phyloP scores from a whole-genome alignment of 2,888 invertebrate species.

The Ectemnius cavifrons region DNA sequence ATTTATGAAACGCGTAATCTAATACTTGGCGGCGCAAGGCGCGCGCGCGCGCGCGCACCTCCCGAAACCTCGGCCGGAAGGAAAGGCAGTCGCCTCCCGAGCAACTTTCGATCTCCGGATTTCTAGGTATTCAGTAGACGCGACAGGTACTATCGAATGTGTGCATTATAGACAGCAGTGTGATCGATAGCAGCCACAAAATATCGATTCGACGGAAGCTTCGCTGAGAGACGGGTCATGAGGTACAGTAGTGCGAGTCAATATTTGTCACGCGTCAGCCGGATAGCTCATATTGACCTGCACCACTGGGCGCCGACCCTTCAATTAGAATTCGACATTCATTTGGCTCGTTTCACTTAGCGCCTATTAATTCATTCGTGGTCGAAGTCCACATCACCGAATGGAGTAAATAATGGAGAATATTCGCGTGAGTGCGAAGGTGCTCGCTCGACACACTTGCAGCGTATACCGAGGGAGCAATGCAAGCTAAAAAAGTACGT shows the following conservation, averaged over 20 bases:
- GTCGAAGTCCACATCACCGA: not conserved
- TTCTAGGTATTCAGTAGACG: not conserved
- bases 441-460: not conserved
- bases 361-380: not conserved
- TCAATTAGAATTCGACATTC: not conserved
- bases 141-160: constrained; percentile 22
- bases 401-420: too few relatives aligned
- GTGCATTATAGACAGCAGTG: constrained; percentile 6
- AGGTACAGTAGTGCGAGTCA: constrained; percentile 1
- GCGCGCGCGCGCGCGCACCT: not conserved
- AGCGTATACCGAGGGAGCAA: constrained; percentile 17
- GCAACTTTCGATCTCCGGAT: constrained; percentile 15
- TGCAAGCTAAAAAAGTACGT: constrained; percentile 36
- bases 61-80: constrained; percentile 32
- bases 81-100: constrained; percentile 27
- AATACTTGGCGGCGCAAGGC: constrained; percentile 46
- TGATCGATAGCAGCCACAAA: not conserved
- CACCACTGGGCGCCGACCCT: not conserved
- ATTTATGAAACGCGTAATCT: constrained; percentile 66
- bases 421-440: too few relatives aligned
- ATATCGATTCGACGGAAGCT: not conserved
- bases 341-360: not conserved
- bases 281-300: not conserved
- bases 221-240: not conserved
- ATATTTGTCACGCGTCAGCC: constrained; percentile 4